Conservation (phyloP, 1,140 invertebrate genomes). For the Drosophila serrata region DNA sequence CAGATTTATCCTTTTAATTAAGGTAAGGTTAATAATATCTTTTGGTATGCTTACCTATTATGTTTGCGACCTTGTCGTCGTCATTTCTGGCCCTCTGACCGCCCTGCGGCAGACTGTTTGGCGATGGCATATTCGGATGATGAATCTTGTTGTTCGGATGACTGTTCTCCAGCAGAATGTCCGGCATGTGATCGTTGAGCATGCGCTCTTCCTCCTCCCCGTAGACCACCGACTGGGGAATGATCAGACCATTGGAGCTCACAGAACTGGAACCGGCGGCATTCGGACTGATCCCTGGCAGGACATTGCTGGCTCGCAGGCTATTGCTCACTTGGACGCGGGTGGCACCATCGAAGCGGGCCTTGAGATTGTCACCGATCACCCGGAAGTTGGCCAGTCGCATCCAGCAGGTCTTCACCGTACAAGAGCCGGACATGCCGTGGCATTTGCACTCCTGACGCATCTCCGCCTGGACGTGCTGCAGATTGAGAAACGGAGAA, state of each 20-base stretch:
- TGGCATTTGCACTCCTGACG: constrained; percentile 97
- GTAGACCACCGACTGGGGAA: constrained; percentile 52
- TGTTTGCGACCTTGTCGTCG: constrained; percentile 75
- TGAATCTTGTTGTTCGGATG: constrained; percentile 67
- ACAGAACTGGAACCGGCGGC: constrained; percentile 50
- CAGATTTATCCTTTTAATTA: background rate
- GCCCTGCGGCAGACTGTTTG: constrained; percentile 70
- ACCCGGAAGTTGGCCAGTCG: constrained; percentile 93
- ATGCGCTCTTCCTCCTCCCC: constrained; percentile 75
- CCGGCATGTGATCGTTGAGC: constrained; percentile 81
- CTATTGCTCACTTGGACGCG: constrained; percentile 92
- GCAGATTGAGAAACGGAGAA: constrained; percentile 80
- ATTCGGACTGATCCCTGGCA: constrained; percentile 75
- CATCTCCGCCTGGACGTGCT: constrained; percentile 97
- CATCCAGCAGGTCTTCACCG: constrained; percentile 97
- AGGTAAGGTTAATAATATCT: background rate
- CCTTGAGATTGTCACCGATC: constrained; percentile 95
- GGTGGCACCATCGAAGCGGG: constrained; percentile 96
- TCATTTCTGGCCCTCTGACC: constrained; percentile 53
- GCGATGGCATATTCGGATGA: constrained; percentile 78
- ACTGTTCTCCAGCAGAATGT: constrained; percentile 66
- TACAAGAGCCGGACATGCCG: constrained; percentile 96
- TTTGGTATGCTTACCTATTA: constrained; percentile 72
- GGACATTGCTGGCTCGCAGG: constrained; percentile 85
- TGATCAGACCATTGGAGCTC: constrained; percentile 51